A percentile compares a stretch with the other conserved stretches of the same genome.
Evolutionary conservation across 2,113 vertebrate genomes (phyloP).

Genomic region (Platichthys flesus): DNA sequence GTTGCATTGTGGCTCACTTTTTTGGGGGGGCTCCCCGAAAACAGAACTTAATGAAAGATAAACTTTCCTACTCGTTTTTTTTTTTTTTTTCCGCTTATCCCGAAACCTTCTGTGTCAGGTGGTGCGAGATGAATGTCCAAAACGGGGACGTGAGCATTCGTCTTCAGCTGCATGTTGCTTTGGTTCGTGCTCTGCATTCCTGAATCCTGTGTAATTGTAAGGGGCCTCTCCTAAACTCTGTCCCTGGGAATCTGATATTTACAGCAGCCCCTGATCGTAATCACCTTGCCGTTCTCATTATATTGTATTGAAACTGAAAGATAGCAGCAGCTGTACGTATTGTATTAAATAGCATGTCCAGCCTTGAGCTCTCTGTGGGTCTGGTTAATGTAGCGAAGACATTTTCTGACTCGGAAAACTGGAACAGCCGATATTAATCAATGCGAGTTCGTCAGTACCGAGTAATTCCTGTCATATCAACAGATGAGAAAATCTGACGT

Average conservation of each 20-base stretch:
- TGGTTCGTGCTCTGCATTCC: slow-evolving; percentile 78
- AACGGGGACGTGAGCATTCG: slow-evolving; percentile 53
- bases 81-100: background rate
- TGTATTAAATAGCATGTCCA: slow-evolving; percentile 52
- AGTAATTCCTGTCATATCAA: slow-evolving; percentile 28
- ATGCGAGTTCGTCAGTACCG: slow-evolving; percentile 7
- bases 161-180: slow-evolving; percentile 59
- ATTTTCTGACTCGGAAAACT: slow-evolving; percentile 22
- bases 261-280: slow-evolving; percentile 78
- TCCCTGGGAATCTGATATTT: slow-evolving; percentile 82
- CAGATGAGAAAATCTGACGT: slow-evolving; percentile 14
- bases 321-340: slow-evolving; percentile 75
- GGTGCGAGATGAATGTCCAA: slow-evolving; percentile 37
- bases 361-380: slow-evolving; percentile 43
- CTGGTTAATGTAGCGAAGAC: slow-evolving; percentile 44
- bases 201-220: slow-evolving; percentile 80
- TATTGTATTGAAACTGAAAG: slow-evolving; percentile 71
- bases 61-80: slow-evolving; percentile 43
- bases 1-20: slow-evolving; percentile 30
- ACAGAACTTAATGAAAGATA: slow-evolving; percentile 48
- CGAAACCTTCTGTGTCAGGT: slow-evolving; percentile 25
- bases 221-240: slow-evolving; percentile 77
- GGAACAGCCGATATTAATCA: slow-evolving; percentile 14
- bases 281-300: slow-evolving; percentile 76
- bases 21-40: slow-evolving; percentile 43